phyloP scores from a whole-genome alignment of 2,113 vertebrate genomes.

The Archilochus colubris region DNA sequence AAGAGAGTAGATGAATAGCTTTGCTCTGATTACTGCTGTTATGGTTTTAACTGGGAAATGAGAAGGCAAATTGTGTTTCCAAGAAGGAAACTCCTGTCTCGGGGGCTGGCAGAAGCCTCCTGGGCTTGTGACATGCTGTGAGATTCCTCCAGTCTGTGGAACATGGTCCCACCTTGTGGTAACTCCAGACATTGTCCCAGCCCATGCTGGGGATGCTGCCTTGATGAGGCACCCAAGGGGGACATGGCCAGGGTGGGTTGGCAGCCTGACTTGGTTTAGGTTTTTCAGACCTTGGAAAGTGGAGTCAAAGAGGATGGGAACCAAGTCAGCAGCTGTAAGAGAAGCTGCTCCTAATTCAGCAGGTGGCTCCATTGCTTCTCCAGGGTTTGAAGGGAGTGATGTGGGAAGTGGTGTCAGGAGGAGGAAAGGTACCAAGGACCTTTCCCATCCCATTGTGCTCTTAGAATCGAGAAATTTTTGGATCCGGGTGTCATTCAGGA shows the following conservation, averaged over 20 bases:
- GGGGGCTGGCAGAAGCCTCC: not conserved
- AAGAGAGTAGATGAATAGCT: not conserved
- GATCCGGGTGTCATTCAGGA: not conserved
- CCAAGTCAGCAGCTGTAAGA: not conserved
- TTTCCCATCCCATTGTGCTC: not conserved
- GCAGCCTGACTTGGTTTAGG: not conserved
- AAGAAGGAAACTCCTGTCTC: not conserved
- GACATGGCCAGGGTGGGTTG: not conserved
- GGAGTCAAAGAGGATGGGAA: not conserved
- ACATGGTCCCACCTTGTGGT: constrained; percentile 58
- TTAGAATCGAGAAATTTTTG: not conserved
- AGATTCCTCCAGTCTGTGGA: not conserved
- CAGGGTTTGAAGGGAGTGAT: not conserved
- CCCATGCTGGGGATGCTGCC: fast-evolving
- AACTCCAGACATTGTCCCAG: not conserved
- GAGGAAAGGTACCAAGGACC: not conserved
- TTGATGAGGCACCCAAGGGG: not conserved
- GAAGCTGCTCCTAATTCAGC: not conserved
- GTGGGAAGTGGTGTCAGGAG: not conserved
- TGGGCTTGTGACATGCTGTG: fast-evolving
- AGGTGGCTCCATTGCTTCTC: not conserved
- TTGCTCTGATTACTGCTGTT: not conserved
- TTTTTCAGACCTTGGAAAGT: not conserved
- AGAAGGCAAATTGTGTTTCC: not conserved
- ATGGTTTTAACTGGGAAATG: not conserved